A percentile compares a stretch with the other conserved stretches of the same genome.
phyloP scores from a whole-genome alignment of 2,797 vertebrate genomes.

The Carapus acus region DNA sequence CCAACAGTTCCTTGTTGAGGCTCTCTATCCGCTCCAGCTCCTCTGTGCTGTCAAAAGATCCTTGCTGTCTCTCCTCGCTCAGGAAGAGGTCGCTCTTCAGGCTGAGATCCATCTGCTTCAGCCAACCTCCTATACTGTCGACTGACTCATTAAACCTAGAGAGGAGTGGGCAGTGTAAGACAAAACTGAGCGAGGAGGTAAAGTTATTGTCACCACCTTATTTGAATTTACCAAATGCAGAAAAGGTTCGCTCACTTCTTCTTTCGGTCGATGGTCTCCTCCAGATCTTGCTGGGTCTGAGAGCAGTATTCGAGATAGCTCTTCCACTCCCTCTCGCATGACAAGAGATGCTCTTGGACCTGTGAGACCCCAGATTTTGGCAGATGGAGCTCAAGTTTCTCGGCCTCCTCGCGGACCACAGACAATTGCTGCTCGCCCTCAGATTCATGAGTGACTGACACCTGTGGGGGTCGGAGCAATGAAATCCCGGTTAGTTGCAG shows the following conservation, averaged over 20 bases:
- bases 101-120: constrained; percentile 81
- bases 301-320: constrained; percentile 77
- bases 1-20: constrained; percentile 82
- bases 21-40: constrained; percentile 85
- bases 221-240: constrained; percentile 12
- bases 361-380: constrained; percentile 74
- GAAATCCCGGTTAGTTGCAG: background rate
- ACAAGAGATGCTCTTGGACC: constrained; percentile 81
- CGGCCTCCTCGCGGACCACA: constrained; percentile 77
- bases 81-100: constrained; percentile 74
- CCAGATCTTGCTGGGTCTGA: constrained; percentile 76
- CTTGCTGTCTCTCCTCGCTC: constrained; percentile 75
- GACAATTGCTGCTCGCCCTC: constrained; percentile 79
- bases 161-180: background rate
- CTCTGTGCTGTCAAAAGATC: constrained; percentile 76
- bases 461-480: constrained; percentile 63
- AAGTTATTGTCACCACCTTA: no score
- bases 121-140: constrained; percentile 78
- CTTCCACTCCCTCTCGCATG: constrained; percentile 81
- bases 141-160: constrained; percentile 82
- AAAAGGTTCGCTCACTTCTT: constrained; percentile 54
- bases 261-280: constrained; percentile 78
- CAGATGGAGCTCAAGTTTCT: constrained; percentile 78
- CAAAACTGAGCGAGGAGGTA: background rate
- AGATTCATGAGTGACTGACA: constrained; percentile 65